Evolutionary conservation across 2,113 vertebrate species (phyloP).

Genomic region (Serilophus lunatus): DNA sequence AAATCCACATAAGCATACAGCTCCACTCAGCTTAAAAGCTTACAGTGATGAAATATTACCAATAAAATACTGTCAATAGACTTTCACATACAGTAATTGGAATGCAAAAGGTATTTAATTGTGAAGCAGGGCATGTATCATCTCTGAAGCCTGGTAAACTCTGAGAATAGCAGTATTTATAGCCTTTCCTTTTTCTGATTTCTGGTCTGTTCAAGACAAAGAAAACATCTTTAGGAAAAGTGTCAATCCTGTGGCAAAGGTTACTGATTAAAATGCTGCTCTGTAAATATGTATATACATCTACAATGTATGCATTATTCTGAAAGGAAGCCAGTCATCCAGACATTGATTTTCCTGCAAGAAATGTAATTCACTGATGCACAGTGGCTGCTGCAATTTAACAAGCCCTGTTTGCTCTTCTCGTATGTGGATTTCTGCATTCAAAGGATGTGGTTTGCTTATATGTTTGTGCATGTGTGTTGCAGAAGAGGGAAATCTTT

Average conservation of each 20-base stretch:
- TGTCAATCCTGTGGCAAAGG: background rate
- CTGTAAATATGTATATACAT: conserved; percentile 9
- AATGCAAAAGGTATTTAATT: conserved; percentile 25
- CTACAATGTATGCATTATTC: background rate
- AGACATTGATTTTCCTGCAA: conserved; percentile 6
- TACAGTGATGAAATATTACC: background rate
- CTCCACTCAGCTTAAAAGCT: no score
- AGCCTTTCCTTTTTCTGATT: background rate
- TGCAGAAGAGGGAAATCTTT: conserved; percentile 39
- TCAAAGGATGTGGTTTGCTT: background rate
- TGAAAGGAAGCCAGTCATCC: conserved; percentile 6
- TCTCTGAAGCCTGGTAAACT: background rate
- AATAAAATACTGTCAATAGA: conserved; percentile 20
- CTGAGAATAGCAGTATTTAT: background rate
- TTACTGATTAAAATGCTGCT: background rate
- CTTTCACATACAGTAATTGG: conserved; percentile 7
- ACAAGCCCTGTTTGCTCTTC: background rate
- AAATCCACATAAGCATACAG: no score
- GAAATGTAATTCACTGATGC: background rate
- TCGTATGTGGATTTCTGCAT: background rate
- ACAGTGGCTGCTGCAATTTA: background rate
- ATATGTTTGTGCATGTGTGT: background rate
- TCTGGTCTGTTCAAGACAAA: background rate
- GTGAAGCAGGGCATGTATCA: background rate
- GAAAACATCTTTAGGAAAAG: background rate